Evolutionary conservation across 2,113 vertebrate genomes (phyloP), one percentile per base, ranked within the genome.

Genomic region (Climacteris rufus): DNA sequence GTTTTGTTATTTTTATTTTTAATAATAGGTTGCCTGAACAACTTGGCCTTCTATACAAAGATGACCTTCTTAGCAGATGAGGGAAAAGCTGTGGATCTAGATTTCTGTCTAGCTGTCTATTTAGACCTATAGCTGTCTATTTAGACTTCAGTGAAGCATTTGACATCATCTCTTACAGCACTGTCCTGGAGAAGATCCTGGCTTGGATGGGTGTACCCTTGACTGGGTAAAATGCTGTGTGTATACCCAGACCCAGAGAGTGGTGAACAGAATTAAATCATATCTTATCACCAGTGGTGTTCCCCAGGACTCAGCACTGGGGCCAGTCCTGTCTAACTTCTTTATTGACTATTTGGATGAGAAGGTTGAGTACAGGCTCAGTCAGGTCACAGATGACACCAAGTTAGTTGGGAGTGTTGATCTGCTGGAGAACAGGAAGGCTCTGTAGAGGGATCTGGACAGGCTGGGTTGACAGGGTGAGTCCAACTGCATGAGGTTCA

Each of bases 81-180:
- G 16, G 10, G 10, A 70, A 54, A 54, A 70, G 39, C 28, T 47
- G 47, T 61, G 28, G 45, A 61, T 54, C 42, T 40, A 20, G 30
- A 75, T n/a, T 49, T 75, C 35, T 75, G 10, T 75, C 15, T 49
- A 40, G 39, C 17, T n/a, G n/a, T n/a, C n/a, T n/a, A n/a, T n/a
- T n/a, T n/a, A n/a, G n/a, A 28, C 14, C 9, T 54, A 7, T 2
- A 45, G 16, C 37, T 59, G 31, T 50, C 33, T 37, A 12, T 44
- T 22, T 52, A 53, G 42, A 53, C 7, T 53, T 53, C 42, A 25
- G 33, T 53, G 65, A 52, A 39, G n/a, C 23, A 78, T 45, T 68
- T 69, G 22, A 28, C 33, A 52, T 52, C 0, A 0, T 28, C 1
- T 61, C 9, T 28, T 44, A 35, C 6, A n/a, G 15, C 16, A 25